Evolutionary conservation across 2,113 vertebrate species (phyloP), one percentile per base, ranked within the genome.

Genomic region (Sorex fumeus): DNA sequence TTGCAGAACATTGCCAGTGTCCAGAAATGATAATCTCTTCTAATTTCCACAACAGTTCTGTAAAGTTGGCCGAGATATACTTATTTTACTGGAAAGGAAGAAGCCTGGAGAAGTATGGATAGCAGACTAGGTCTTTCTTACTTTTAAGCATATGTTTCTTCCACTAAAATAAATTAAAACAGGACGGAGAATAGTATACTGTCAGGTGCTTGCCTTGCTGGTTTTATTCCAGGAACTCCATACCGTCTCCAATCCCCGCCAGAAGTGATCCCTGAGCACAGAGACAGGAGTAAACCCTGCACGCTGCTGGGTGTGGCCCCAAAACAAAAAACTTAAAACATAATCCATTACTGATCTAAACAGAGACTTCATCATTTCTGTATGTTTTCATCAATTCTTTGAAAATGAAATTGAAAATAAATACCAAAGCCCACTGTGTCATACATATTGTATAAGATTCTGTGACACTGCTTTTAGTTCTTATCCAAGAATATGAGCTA

Each of bases 361-460:
- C 23, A 84, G 15, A 84, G 19, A 84, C 71, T 27, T 36, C 43
- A 13, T 18, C 12, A 19, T 77, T 86, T 92, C 18, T 77, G 0
- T 62, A 30, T 11, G 12, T 60, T 74, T 87, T 87, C 27, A 62
- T 45, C 69, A 77, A 57, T 34, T 93, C 18, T 60, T 34, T 83
- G 30, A 62, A 80, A 71, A 77, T 62, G 71, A 84, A 50, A 67
- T n/a, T 83, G 30, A 62, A 80, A 71, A 77, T 67, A 77, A 80
- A 50, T 64, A 50, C 50, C 36, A 72, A 57, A 12, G 5, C 0
- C 53, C 50, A 30, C 25, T 8, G 0, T 45, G 28, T 47, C 18
- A 32, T 30, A 23, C 5, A 27, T 25, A 60, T 6, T 15, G 2
- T 23, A 40, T 34, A 36, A 27, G 80, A 64, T 15, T 28, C 67